Base-by-base conservation (phyloP, 1,140 invertebrate genomes). In the Anoplophora glabripennis region DNA sequence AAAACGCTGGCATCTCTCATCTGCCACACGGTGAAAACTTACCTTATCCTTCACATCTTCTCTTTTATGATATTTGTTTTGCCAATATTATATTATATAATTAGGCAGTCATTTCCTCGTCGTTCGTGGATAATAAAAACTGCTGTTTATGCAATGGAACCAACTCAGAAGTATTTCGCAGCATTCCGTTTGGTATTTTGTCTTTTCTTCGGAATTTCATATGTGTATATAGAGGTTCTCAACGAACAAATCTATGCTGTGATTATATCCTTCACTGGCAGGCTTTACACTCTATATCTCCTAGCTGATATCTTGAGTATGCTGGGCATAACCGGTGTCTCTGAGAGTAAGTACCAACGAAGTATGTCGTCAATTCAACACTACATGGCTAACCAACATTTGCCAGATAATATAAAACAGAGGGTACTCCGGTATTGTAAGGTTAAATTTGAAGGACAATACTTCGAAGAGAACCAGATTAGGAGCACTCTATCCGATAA, bases 311-410 rank as follows among this genome's bases (percentile, higher is more conserved):
- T 65, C 7, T 21, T 65, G 11, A 59, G 42, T 10, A 17, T 61
- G 14, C 59, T 65, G 33, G 57, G 58, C 9, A 37, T 61, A 1
- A 33, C 59, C n/a, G 53, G 56, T 8, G 57, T 65, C 35, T 61
- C 63, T n/a, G 63, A 61, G 10, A 65, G 58, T 11, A 46, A 53
- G 33, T 65, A 61, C 21, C 58, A 65, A 42, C 46, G 61, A 28
- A 51, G 53, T 11, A 33, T 58, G 14, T 12, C 37, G 11, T 49
- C 53, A 14, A 41, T 65, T 9, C 41, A 53, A 18, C 48, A 53
- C 4, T 65, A 42, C 40, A 55, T 65, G 42, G 53, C 54, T 10
- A 34, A 55, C 12, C 54, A 57, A 36, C 21, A 51, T 17, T 10
- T 65, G 34, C 58, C 63, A 3, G n/a, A 49, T 11, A 38, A 40